Evolutionary conservation across 2,113 vertebrate species (phyloP).

Genomic region (Phyllostomus discolor): DNA sequence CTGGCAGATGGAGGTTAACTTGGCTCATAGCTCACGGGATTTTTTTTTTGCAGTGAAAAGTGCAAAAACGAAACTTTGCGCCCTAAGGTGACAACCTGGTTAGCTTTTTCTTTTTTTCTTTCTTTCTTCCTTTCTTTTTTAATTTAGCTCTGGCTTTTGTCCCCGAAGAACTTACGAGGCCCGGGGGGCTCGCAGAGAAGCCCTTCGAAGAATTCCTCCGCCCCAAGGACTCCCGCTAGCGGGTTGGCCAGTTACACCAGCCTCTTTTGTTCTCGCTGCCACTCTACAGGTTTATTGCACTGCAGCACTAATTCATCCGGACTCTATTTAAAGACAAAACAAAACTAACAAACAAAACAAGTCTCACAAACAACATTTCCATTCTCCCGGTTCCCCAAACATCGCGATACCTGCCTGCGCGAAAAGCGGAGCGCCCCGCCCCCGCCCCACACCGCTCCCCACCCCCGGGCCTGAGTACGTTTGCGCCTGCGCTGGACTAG

Average conservation of each 20-base stretch:
- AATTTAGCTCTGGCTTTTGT: neutral
- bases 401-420: constrained; percentile 31
- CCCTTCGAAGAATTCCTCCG: neutral
- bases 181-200: neutral
- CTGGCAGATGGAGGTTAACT: rapidly evolving
- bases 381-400: rapidly evolving
- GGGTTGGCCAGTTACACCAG: neutral
- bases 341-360: neutral
- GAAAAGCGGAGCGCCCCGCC: rapidly evolving
- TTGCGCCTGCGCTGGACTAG: neutral
- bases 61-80: neutral
- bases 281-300: neutral
- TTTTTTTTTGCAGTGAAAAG: neutral
- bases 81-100: neutral
- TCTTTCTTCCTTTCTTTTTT: neutral
- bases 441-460: rapidly evolving
- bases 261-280: neutral
- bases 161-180: neutral
- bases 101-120: neutral
- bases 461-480: rapidly evolving
- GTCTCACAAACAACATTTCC: rapidly evolving
- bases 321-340: no score
- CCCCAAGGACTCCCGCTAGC: neutral
- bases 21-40: neutral
- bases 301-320: neutral